Evolutionary conservation across 30 jellyfish, hydroid and myxozoan species (phyloP), one percentile per base, ranked within the genome.

Genomic region (Hydra vulgaris): DNA sequence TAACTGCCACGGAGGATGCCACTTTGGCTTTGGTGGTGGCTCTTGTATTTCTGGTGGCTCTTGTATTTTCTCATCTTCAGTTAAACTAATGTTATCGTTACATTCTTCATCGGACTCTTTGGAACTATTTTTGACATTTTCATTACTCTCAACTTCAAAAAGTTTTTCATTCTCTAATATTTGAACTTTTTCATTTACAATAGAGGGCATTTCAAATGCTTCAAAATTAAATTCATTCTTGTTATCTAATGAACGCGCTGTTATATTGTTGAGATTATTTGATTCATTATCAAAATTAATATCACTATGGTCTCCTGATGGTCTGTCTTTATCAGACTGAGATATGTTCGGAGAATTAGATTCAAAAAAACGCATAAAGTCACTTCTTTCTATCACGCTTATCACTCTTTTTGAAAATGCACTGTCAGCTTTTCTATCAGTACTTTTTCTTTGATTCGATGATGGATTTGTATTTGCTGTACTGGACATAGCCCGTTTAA

Each of bases 1-100:
- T 61, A 92, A 70, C 77, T 92, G 98, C 98, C 98, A 92, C 0
- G 98, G 98, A 8, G 98, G 98, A 73, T 92, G 98, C 98, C 98
- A 92, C 76, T 89, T 86, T 22, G 96, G 98, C 68, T 92, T 92
- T 70, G 22, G 79, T 19, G 54, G 8, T 17, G 66, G 26, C 3
- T 27, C 26, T 7, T 15, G 66, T 53, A 25, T 26, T 4, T 26
- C 71, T 5, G 61, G 61, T 12, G 61, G 61, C n/a, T n/a, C n/a
- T n/a, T n/a, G n/a, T 40, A 40, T 40, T 12, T 12, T 40, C 56
- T 7, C 83, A 22, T 75, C 83, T 7, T 22, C 72, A 12, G 17
- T 66, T 73, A 19, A 23, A 25, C 66, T 54, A 23, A 23, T 12
- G 12, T 40, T 40, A 40, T 40, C 61, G 61, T 18, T 18, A 25